Percentiles rank a stretch among this genome's conserved stretches.
Evolutionary conservation across 2,797 vertebrate species (phyloP).

Genomic region (Chromis chromis): DNA sequence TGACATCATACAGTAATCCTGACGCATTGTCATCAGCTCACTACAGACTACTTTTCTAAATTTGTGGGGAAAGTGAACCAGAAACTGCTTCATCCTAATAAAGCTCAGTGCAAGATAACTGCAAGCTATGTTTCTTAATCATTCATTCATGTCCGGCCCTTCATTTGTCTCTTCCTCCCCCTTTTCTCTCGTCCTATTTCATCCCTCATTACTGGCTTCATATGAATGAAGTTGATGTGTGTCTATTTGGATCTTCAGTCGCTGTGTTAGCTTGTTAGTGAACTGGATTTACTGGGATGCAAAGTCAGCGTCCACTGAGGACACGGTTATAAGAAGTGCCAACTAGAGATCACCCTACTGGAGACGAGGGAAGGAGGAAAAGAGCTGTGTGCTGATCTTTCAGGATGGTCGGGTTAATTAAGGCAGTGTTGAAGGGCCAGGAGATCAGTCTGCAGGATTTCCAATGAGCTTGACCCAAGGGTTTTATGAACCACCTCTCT

Average conservation of each 20-base stretch:
- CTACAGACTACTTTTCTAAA: slow-evolving; percentile 29
- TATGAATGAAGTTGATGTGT: slow-evolving; percentile 47
- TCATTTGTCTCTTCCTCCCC: slow-evolving; percentile 26
- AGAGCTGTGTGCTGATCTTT: slow-evolving; percentile 56
- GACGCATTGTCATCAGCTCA: slow-evolving; percentile 29
- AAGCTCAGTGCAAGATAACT: slow-evolving; percentile 42
- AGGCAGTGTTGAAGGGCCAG: slow-evolving; percentile 35
- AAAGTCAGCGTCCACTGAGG: slow-evolving; percentile 36
- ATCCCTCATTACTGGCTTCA: slow-evolving; percentile 58
- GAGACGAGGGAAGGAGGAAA: slow-evolving; percentile 10
- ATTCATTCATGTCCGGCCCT: slow-evolving; percentile 55
- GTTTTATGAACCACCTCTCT: slow-evolving; percentile 60
- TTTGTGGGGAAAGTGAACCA: slow-evolving; percentile 27
- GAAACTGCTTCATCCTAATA: slow-evolving; percentile 51
- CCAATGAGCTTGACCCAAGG: slow-evolving; percentile 61
- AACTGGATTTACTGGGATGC: slow-evolving; percentile 20
- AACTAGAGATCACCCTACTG: slow-evolving; percentile 28
- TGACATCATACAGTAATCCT: slow-evolving; percentile 9
- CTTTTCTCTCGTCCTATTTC: slow-evolving; percentile 37
- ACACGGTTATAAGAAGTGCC: slow-evolving; percentile 23
- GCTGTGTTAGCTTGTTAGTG: slow-evolving; percentile 36
- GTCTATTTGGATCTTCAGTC: slow-evolving; percentile 43
- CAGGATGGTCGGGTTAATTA: slow-evolving; percentile 63
- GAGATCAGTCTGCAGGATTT: slow-evolving; percentile 64
- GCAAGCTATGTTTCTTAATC: slow-evolving; percentile 57